Conservation (phyloP, 2,888 invertebrate species). For the Lymantria dispar region DNA sequence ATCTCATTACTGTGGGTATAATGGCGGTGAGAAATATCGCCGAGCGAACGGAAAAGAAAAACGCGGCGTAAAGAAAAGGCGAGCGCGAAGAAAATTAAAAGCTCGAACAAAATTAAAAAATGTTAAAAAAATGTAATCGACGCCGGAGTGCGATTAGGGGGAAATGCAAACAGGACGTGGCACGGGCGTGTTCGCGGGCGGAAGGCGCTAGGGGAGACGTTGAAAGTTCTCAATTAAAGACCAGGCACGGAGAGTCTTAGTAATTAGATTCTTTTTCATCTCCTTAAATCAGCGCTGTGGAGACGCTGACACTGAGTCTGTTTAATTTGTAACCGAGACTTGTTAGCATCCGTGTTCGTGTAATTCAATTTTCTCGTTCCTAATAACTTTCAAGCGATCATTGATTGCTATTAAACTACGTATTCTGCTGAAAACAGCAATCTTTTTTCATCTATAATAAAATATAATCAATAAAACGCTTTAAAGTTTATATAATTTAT, state of each 20-base stretch:
- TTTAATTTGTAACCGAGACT: constrained; percentile 81
- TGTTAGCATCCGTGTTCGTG: constrained; percentile 72
- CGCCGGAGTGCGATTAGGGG: constrained; percentile 68
- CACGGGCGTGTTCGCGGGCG: constrained; percentile 28
- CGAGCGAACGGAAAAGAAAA: constrained; percentile 61
- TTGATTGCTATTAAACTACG: constrained; percentile 68
- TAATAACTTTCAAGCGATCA: constrained; percentile 47
- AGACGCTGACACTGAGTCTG: constrained; percentile 68
- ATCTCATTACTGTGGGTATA: constrained; percentile 80
- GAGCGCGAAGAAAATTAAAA: constrained; percentile 80
- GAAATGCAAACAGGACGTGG: constrained; percentile 65
- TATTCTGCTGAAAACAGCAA: constrained; percentile 15
- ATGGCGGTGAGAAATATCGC: constrained; percentile 79
- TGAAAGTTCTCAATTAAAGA: constrained; percentile 79
- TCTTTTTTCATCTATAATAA: too few species aligned
- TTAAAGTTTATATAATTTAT: too few species aligned
- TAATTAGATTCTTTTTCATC: constrained; percentile 81
- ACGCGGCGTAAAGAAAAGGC: constrained; percentile 68
- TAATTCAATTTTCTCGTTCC: constrained; percentile 66
- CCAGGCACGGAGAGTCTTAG: constrained; percentile 68
- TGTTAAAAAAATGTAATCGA: constrained; percentile 80
- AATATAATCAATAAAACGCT: too few species aligned
- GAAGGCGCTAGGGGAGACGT: constrained; percentile 27
- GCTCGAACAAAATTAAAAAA: constrained; percentile 79
- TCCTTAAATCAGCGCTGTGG: constrained; percentile 70